phyloP scores from a whole-genome alignment of 2,113 vertebrate species.

The Eulemur rufifrons region DNA sequence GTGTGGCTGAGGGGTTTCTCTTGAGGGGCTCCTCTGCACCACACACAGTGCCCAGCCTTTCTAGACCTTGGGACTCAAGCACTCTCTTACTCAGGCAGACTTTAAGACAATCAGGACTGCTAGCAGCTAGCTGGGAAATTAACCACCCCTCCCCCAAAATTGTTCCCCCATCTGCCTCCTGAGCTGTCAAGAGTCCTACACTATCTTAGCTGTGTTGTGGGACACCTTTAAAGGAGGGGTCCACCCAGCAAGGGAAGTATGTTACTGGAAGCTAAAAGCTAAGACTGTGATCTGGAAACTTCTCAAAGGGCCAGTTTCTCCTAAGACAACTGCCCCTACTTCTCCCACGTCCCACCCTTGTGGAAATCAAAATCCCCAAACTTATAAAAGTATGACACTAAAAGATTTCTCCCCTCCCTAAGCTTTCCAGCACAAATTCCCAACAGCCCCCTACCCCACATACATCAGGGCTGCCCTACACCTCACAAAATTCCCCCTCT shows the following conservation, averaged over 20 bases:
- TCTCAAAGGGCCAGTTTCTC: slow-evolving; percentile 32
- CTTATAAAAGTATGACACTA: slow-evolving; percentile 36
- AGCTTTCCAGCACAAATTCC: slow-evolving; percentile 8
- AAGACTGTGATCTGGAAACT: not conserved
- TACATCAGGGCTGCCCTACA: not conserved
- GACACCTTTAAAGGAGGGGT: slow-evolving; percentile 20
- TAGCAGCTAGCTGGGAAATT: not conserved
- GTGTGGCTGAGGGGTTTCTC: not conserved
- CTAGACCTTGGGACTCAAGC: slow-evolving; percentile 5
- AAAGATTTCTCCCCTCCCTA: not conserved
- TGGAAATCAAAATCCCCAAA: slow-evolving; percentile 24
- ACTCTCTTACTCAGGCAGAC: not conserved
- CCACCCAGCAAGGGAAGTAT: not conserved
- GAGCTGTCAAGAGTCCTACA: not conserved
- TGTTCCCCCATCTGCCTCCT: not conserved
- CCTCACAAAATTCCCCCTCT: not conserved
- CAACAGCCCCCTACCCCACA: not conserved
- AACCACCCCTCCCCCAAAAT: not conserved
- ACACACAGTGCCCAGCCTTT: not conserved
- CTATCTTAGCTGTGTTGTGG: not conserved
- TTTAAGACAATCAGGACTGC: not conserved
- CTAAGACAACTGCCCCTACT: not conserved
- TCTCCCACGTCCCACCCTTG: not conserved
- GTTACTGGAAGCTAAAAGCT: slow-evolving; percentile 20
- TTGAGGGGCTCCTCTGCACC: not conserved